Percentiles rank a stretch among this genome's conserved stretches.
phyloP scores from a whole-genome alignment of 2,888 invertebrate genomes.

The Cheilosia urbana region DNA sequence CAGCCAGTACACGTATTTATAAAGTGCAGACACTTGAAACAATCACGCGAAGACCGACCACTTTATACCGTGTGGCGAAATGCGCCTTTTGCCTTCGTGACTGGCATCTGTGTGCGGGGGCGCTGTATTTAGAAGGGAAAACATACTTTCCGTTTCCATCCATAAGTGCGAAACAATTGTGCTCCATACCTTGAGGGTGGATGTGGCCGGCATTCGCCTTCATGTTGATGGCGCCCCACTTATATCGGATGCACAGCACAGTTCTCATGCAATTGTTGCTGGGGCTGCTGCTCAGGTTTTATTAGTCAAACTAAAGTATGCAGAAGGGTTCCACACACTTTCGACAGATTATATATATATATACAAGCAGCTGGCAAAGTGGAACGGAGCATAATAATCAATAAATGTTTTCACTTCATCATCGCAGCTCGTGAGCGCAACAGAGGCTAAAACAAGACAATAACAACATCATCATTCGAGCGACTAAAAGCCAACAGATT shows the following conservation, averaged over 20 bases:
- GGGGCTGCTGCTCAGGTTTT: background rate
- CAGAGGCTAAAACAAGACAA: slow-evolving; percentile 60
- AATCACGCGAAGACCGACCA: slow-evolving; percentile 69
- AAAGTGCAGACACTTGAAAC: slow-evolving; percentile 74
- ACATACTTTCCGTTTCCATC: slow-evolving; percentile 42
- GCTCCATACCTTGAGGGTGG: slow-evolving; percentile 53
- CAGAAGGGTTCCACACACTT: background rate
- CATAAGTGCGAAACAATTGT: slow-evolving; percentile 55
- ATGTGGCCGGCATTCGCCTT: slow-evolving; percentile 27
- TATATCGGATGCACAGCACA: slow-evolving; percentile 23
- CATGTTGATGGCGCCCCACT: slow-evolving; percentile 49
- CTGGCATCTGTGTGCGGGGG: slow-evolving; percentile 8
- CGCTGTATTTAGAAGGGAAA: slow-evolving; percentile 57
- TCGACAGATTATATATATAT: slow-evolving; percentile 49
- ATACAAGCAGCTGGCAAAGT: slow-evolving; percentile 38
- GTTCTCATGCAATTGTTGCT: slow-evolving; percentile 35
- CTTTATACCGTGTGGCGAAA: slow-evolving; percentile 67
- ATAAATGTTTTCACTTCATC: slow-evolving; percentile 73
- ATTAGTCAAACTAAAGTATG: background rate
- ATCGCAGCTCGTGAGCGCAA: slow-evolving; percentile 34
- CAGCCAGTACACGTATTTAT: slow-evolving; percentile 46
- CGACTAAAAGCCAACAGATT: slow-evolving; percentile 72
- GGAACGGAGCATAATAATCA: slow-evolving; percentile 66
- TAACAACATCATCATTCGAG: slow-evolving; percentile 70
- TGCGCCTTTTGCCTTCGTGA: slow-evolving; percentile 66